Conservation (phyloP, 1,140 invertebrate genomes). For the Pseudomyrmex flavicornis region DNA sequence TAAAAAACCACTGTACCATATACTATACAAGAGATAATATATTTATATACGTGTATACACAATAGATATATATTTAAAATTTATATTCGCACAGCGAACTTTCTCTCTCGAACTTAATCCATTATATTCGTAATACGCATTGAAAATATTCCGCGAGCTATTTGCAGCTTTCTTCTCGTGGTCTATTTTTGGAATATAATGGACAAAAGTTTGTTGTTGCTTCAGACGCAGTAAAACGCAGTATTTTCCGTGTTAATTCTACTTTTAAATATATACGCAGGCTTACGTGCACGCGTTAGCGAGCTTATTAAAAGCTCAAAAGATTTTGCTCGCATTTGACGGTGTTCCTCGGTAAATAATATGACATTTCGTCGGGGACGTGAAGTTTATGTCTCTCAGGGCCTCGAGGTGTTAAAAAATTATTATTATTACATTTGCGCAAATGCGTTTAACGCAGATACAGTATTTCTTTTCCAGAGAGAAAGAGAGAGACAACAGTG, state of each 20-base stretch:
- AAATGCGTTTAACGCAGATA: too few species aligned
- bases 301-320: conserved; percentile 11
- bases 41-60: too few species aligned
- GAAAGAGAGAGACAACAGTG: too few species aligned
- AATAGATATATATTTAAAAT: not conserved
- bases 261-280: not conserved
- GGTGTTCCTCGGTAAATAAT: too few species aligned
- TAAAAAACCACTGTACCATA: too few species aligned
- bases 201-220: conserved; percentile 12
- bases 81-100: not conserved
- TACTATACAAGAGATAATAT: too few species aligned
- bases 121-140: not conserved
- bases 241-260: not conserved
- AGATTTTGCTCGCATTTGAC: not conserved
- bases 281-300: not conserved
- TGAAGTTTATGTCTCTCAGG: too few species aligned
- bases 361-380: too few species aligned
- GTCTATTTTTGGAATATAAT: conserved; percentile 38
- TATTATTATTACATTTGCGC: too few species aligned
- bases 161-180: not conserved
- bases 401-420: too few species aligned
- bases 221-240: not conserved
- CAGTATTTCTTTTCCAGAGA: too few species aligned
- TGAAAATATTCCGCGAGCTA: not conserved
- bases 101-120: not conserved